Evolutionary conservation across 2,113 vertebrate genomes (phyloP).

Genomic region (Cryptomyrus ogoouensis): DNA sequence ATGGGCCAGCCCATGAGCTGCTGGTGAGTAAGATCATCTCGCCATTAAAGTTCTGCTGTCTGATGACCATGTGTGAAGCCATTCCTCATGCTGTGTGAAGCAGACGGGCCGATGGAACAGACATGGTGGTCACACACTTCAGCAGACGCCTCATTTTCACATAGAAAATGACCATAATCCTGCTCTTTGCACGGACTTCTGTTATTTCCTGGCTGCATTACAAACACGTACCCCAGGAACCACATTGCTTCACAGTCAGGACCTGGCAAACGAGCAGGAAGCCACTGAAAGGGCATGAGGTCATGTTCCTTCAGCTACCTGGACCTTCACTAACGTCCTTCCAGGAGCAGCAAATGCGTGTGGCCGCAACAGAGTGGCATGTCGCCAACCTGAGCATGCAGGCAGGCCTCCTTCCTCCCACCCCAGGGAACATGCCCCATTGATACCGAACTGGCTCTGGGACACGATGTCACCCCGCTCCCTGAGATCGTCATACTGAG

Average conservation of each 20-base stretch:
- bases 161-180: not conserved
- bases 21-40: not conserved
- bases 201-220: not conserved
- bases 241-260: not conserved
- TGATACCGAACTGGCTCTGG: not conserved
- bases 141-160: not conserved
- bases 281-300: not conserved
- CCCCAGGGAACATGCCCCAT: not conserved
- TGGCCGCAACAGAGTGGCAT: not conserved
- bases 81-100: not conserved
- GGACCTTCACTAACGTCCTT: not conserved
- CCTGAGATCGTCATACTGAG: not conserved
- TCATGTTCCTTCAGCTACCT: not conserved
- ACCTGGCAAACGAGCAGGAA: not conserved
- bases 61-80: not conserved
- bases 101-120: not conserved
- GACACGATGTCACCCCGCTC: not conserved
- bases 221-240: not conserved
- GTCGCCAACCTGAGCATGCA: not conserved
- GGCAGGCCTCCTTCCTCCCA: not conserved
- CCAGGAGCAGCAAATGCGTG: not conserved
- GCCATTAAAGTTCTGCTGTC: not conserved
- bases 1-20: not conserved
- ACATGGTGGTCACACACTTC: not conserved
- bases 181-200: not conserved